Evolutionary conservation across 2,113 vertebrate genomes (phyloP).

Genomic region (Atrichornis clamosus): DNA sequence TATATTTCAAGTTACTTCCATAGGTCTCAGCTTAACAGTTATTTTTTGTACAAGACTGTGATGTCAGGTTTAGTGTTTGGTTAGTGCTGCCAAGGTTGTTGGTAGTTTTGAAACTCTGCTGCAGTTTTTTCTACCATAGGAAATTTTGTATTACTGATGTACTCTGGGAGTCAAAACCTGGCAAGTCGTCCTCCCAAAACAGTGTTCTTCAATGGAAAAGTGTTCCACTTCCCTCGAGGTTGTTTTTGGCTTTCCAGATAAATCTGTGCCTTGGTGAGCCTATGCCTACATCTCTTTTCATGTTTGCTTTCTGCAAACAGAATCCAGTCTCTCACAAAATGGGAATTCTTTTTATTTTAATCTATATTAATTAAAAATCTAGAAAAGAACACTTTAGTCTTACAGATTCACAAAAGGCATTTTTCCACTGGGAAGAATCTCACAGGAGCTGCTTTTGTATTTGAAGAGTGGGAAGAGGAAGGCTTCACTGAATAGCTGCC

Average conservation of each 20-base stretch:
- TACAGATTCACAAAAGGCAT: not conserved
- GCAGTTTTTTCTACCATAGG: not conserved
- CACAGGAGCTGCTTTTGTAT: not conserved
- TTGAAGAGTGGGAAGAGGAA: not conserved
- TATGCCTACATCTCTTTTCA: not conserved
- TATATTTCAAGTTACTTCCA: not conserved
- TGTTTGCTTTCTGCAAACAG: not conserved
- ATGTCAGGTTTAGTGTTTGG: not conserved
- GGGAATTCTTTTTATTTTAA: not conserved
- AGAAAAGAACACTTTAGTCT: not conserved
- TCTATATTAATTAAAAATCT: not conserved
- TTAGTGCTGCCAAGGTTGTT: not conserved
- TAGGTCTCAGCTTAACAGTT: not conserved
- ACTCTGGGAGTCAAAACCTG: not conserved
- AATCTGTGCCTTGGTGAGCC: not conserved
- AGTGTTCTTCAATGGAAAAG: not conserved
- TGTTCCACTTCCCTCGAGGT: not conserved
- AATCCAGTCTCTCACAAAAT: not conserved
- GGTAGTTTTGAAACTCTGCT: not conserved
- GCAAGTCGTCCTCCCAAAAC: not conserved
- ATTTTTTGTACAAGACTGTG: not conserved
- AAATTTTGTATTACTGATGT: not conserved
- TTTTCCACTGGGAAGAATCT: not conserved
- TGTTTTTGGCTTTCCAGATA: not conserved
- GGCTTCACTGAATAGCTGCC: not conserved